Base-by-base conservation (phyloP, 1,140 invertebrate genomes). In the Formica selysi region DNA sequence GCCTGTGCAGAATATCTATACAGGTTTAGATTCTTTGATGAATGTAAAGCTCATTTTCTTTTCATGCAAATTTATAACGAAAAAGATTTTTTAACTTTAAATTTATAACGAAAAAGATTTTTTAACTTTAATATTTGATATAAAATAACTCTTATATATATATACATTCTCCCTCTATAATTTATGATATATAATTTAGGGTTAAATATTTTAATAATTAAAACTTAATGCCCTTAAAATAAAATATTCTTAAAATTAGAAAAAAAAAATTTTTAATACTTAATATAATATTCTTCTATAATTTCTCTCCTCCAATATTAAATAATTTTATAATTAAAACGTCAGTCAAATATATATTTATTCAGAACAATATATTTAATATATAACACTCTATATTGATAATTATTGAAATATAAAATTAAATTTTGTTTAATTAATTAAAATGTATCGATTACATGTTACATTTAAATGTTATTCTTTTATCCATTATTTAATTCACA, bases 341-440 rank as follows among this genome's bases (percentile, higher is more conserved):
- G 36, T 1, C 36, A 74, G 32, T 74, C 7, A 74, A 59, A 70
- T 7, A 48, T 48, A 70, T 8, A 70, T 44, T 38, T 59, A 26
- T 41, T 76, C 0, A 59, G 59, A 38, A 19, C 8, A 61, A 16
- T 76, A 26, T 26, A 32, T 61, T 76, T 19, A 41, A 38, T 29
- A 57, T 26, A 19, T 10, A 57, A 54, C 7, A 22, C 10, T 71
- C 3, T 44, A 44, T 44, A 51, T 19, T 29, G 16, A 54, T 73
- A 73, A 73, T 54, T 51, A 54, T 10, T 51, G 10, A 22, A 22
- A 22, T 22, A 22, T 22, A 32, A 36, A 38, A 11, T 54, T 19
- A 10, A 5, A 11, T 29, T 16, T 61, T 76, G 7, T 41, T 76
- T 32, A 76, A 76, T 61, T 41, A 76, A 61, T 44, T 32, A 64